Base-by-base conservation (phyloP, 2,113 vertebrate species). In the Emydura subglobosa region DNA sequence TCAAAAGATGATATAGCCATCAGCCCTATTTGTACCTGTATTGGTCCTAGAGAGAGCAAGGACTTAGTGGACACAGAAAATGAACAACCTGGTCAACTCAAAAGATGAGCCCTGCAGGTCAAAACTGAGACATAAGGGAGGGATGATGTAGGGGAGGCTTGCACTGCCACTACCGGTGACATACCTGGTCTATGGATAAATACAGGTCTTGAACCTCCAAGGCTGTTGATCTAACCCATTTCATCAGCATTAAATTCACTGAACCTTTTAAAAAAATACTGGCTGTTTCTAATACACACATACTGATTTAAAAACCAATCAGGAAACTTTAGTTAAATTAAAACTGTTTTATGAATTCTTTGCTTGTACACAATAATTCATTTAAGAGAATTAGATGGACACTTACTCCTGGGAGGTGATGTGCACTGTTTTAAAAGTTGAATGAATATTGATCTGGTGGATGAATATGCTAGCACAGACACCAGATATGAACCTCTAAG, bases 371-470 rank as follows among this genome's bases (percentile, higher is more conserved):
- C 34, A 22, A 82, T 11, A 39, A 96, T 29, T 95, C 86, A 14
- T 93, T 55, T 72, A 65, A 94, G 47, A 54, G 89, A 93, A 53
- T 53, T 53, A 53, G 51, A 17, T 53, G 13, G 51, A 53, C 51
- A 53, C 51, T 53, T 53, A 53, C 14, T 53, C 51, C 51, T 53
- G 91, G 9, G 21, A 79, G 85, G 61, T 89, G 78, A 80, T 74
- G 49, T 80, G 24, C 39, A 42, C 10, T 90, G 68, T 76, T 88
- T 94, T 96, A 72, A 88, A 91, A 84, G 86, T 65, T 57, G 85
- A 59, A 95, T 88, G 76, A 95, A 29, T 68, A 89, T 0, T 96
- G 98, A 97, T 96, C 98, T 98, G 82, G 96, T 98, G 96, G 93
- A 86, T 95, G 72, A 61, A 39, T 82, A 13, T 27, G 87, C 79